These are phyloP conservation scores for roundworm (Caenorhabditis elegans) DNA, from an alignment of 1,140 invertebrate species.

Conservation along the genomic window DNA sequence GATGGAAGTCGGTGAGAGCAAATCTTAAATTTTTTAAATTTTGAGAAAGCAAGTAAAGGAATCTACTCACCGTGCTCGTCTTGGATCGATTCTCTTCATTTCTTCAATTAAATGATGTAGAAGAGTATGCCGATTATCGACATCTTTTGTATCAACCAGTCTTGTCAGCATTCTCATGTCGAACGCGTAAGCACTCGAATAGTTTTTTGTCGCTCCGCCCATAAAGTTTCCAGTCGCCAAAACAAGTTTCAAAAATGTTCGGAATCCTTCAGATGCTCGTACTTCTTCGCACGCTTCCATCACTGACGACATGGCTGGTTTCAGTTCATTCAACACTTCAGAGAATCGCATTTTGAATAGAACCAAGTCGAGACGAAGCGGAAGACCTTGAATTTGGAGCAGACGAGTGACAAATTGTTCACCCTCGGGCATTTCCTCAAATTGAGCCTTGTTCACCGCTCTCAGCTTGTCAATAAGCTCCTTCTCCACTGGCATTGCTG, in stretches of 20 bases:
- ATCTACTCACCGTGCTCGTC: neutral
- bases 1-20: slow-evolving; percentile 83
- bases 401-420: slow-evolving; percentile 43
- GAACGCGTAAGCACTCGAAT: slow-evolving; percentile 88
- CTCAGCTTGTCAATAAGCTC: slow-evolving; percentile 45
- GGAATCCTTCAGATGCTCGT: slow-evolving; percentile 83
- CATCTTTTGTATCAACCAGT: slow-evolving; percentile 87
- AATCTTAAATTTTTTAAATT: slow-evolving; percentile 71
- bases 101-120: slow-evolving; percentile 87
- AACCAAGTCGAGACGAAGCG: slow-evolving; percentile 83
- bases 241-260: slow-evolving; percentile 83
- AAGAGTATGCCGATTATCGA: slow-evolving; percentile 86
- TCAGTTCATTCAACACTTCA: slow-evolving; percentile 84
- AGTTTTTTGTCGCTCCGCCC: slow-evolving; percentile 81
- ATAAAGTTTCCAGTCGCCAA: slow-evolving; percentile 89
- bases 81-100: slow-evolving; percentile 81
- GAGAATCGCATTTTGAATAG: slow-evolving; percentile 83
- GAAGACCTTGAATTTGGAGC: slow-evolving; percentile 78
- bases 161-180: slow-evolving; percentile 94
- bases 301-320: slow-evolving; percentile 86
- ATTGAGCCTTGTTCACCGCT: slow-evolving; percentile 29
- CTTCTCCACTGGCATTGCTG: slow-evolving; percentile 41
- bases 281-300: slow-evolving; percentile 94
- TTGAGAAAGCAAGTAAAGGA: neutral
- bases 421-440: slow-evolving; percentile 49